Evolutionary conservation across 2,797 vertebrate genomes (phyloP).

Genomic region (Sparidentex hasta): DNA sequence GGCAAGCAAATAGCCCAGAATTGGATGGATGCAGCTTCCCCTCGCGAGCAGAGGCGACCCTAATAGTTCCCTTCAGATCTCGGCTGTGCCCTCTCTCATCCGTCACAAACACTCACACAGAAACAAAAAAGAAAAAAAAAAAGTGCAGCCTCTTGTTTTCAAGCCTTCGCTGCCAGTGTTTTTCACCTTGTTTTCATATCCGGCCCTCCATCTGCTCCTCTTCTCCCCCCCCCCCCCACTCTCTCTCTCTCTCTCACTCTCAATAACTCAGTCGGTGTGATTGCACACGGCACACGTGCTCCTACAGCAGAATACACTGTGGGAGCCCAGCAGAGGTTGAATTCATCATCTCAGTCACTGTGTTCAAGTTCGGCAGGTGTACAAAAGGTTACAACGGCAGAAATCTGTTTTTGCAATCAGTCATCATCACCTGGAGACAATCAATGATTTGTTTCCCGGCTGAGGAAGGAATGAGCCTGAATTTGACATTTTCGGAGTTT

Average conservation of each 20-base stretch:
- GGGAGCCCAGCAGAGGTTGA: slow-evolving; percentile 25
- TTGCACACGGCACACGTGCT: slow-evolving; percentile 22
- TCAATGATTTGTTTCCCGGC: slow-evolving; percentile 48
- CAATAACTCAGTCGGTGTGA: slow-evolving; percentile 14
- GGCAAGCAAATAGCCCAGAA: slow-evolving; percentile 67
- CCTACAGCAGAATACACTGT: slow-evolving; percentile 4
- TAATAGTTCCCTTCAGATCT: slow-evolving; percentile 70
- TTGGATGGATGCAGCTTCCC: slow-evolving; percentile 70
- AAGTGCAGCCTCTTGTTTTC: slow-evolving; percentile 48
- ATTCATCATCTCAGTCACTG: slow-evolving; percentile 44
- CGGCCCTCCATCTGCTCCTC: slow-evolving; percentile 34
- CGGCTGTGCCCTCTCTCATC: slow-evolving; percentile 43
- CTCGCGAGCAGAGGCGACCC: slow-evolving; percentile 57
- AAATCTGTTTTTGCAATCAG: slow-evolving; percentile 54
- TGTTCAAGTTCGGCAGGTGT: slow-evolving; percentile 57
- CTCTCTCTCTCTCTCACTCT: not conserved
- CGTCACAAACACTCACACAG: slow-evolving; percentile 37
- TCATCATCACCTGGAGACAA: slow-evolving; percentile 33
- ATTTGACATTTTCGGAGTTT: slow-evolving; percentile 57
- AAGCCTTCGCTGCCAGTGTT: slow-evolving; percentile 27
- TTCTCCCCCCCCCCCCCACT: not conserved
- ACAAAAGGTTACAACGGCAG: slow-evolving; percentile 64
- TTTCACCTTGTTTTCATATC: slow-evolving; percentile 51
- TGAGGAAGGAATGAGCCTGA: slow-evolving; percentile 23
- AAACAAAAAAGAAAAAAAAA: slow-evolving; percentile 23